phyloP scores from a whole-genome alignment of 2,797 vertebrate species.

The Chelon labrosus region DNA sequence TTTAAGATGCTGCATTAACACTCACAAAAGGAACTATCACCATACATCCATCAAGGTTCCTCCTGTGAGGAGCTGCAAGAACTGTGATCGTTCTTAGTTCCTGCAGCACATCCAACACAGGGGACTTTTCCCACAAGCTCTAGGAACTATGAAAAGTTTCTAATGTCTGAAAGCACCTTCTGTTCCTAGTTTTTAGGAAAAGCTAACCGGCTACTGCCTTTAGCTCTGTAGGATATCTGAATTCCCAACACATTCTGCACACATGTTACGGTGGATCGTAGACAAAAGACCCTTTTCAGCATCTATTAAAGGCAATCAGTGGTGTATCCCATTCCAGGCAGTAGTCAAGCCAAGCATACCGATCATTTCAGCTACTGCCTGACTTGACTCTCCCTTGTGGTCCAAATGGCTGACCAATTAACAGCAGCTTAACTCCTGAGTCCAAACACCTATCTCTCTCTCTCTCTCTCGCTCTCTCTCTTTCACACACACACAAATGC shows the following conservation, averaged over 20 bases:
- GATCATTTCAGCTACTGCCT: constrained; percentile 66
- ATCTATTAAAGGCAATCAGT: constrained; percentile 14
- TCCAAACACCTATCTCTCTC: constrained; percentile 46
- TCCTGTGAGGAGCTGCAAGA: too few species aligned
- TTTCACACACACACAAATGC: background rate
- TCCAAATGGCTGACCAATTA: constrained; percentile 86
- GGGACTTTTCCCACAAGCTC: too few species aligned
- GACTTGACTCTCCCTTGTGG: constrained; percentile 69
- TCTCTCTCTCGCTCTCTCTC: background rate
- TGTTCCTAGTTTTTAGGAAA: background rate
- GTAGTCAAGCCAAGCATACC: constrained; percentile 42
- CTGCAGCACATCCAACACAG: too few species aligned
- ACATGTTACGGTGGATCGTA: background rate
- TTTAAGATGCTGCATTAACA: too few species aligned
- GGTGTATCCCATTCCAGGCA: constrained; percentile 9
- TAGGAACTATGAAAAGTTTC: too few species aligned
- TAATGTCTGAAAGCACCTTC: too few species aligned
- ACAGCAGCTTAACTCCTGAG: constrained; percentile 75
- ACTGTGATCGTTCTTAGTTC: too few species aligned
- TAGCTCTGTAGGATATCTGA: too few species aligned
- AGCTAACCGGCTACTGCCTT: background rate
- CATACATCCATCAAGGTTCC: too few species aligned
- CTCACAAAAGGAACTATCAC: too few species aligned
- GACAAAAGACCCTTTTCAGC: background rate
- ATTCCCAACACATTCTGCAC: too few species aligned